phyloP scores from a whole-genome alignment of 2,888 invertebrate species.

The Epicampocera succincta region DNA sequence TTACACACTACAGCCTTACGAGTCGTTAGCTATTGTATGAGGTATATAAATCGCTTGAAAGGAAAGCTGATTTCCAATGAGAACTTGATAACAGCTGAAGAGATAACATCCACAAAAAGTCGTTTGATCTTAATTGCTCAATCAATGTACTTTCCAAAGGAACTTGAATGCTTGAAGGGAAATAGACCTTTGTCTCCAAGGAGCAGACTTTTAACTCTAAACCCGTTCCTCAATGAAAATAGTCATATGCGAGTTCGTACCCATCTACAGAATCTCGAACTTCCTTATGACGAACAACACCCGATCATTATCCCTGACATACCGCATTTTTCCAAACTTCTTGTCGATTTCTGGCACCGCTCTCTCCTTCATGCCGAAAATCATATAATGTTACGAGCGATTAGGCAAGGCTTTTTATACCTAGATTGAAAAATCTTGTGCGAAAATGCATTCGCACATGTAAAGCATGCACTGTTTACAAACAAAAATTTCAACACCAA shows the following conservation, averaged over 20 bases:
- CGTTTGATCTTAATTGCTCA: background rate
- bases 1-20: conserved; percentile 22
- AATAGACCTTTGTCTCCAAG: no score
- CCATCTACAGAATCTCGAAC: conserved; percentile 1
- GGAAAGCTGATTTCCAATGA: no score
- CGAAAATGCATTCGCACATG: conserved; percentile 36
- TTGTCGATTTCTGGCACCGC: conserved; percentile 6
- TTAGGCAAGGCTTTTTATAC: background rate
- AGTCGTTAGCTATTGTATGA: conserved; percentile 23
- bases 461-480: conserved; percentile 23
- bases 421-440: background rate
- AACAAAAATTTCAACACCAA: no score
- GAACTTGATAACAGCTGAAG: background rate
- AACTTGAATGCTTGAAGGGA: background rate
- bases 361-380: conserved; percentile 12
- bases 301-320: conserved; percentile 34
- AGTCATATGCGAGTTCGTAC: background rate
- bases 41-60: no score
- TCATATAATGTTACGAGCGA: background rate
- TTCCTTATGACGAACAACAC: conserved; percentile 19
- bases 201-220: background rate
- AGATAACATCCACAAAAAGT: background rate
- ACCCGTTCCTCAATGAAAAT: no score
- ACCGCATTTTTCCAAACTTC: background rate
- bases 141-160: background rate